A percentile compares a stretch with the other conserved stretches of the same genome.
Conservation (phyloP, 2,888 invertebrate species). For the Leistus spinibarbis region DNA sequence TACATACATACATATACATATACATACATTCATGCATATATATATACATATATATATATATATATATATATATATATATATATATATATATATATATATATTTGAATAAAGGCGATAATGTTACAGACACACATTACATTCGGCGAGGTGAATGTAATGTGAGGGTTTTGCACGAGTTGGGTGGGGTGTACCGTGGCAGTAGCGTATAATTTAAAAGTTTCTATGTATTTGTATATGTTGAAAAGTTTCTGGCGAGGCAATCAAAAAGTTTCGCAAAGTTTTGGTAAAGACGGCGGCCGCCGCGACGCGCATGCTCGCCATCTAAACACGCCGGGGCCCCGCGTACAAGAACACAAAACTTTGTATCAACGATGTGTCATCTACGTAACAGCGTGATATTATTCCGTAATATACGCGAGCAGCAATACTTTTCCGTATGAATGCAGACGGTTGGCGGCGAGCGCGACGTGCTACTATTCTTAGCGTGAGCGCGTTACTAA, state of each 20-base stretch:
- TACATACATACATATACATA: no score
- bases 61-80: not conserved
- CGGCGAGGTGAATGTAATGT: no score
- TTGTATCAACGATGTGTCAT: not conserved
- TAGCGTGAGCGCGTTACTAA: no score
- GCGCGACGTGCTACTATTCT: not conserved
- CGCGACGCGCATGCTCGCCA: not conserved
- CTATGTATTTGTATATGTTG: not conserved
- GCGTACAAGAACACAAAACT: not conserved
- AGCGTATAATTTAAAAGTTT: not conserved
- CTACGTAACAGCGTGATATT: not conserved
- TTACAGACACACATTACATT: no score
- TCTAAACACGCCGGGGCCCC: not conserved
- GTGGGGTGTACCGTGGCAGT: no score
- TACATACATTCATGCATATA: no score
- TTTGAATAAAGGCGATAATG: not conserved
- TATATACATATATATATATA: no score
- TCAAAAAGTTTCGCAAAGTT: conserved; percentile 33
- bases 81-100: not conserved
- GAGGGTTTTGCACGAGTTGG: no score
- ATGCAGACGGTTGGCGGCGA: not conserved
- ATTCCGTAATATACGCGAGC: not conserved
- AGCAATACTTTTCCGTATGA: not conserved
- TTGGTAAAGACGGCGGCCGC: not conserved
- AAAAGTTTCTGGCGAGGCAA: conserved; percentile 15